phyloP scores from a whole-genome alignment of 2,888 invertebrate species.

The Auanema sp. region DNA sequence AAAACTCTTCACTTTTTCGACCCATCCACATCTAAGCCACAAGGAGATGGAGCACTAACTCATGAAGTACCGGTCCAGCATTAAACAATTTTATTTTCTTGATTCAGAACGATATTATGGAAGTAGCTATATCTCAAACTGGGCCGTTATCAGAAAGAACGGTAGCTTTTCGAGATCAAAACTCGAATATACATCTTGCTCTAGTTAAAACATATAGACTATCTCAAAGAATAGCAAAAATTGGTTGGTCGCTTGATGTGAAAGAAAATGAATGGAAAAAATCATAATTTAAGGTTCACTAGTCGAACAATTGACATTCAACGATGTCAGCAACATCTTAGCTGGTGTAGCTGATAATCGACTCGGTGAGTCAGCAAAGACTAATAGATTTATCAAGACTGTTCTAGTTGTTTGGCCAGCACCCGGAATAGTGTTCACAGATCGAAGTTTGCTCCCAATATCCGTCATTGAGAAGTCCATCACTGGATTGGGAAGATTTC shows the following conservation, averaged over 20 bases:
- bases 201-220: constrained; percentile 74
- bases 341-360: constrained; percentile 74
- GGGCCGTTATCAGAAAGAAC: constrained; percentile 78
- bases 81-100: background rate
- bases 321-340: constrained; percentile 74
- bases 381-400: background rate
- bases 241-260: constrained; percentile 70
- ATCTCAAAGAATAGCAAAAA: constrained; percentile 74
- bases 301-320: constrained; percentile 75
- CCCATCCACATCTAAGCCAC: constrained; percentile 76
- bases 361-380: constrained; percentile 67
- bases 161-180: constrained; percentile 79
- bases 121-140: constrained; percentile 82
- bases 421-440: constrained; percentile 76
- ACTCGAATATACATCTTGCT: constrained; percentile 66
- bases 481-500: constrained; percentile 64
- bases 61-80: constrained; percentile 70
- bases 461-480: constrained; percentile 68
- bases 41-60: constrained; percentile 76
- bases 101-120: constrained; percentile 75
- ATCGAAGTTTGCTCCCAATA: constrained; percentile 74
- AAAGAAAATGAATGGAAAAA: background rate
- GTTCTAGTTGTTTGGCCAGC: constrained; percentile 77
- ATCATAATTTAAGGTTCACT: constrained; percentile 70
- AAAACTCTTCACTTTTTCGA: constrained; percentile 80